These are phyloP conservation scores for Psittacula derbiana DNA, from an alignment of 2,797 vertebrate species.

Conservation along the genomic window DNA sequence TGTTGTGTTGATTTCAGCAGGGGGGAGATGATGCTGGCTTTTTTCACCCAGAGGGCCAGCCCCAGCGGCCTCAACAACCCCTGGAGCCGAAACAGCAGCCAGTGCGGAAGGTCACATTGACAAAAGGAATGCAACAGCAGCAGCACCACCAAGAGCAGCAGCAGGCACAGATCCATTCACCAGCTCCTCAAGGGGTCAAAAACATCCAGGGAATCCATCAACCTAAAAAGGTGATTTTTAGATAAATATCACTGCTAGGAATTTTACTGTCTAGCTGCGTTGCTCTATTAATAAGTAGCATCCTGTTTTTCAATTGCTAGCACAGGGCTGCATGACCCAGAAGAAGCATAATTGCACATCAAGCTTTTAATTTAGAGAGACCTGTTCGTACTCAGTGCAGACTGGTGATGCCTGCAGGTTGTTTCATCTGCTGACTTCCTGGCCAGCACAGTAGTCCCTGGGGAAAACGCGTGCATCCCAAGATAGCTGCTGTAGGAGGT, in stretches of 20 bases:
- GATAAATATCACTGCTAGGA: not conserved
- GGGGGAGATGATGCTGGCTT: constrained; percentile 80
- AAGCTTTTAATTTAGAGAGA: constrained; percentile 13
- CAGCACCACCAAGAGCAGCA: constrained; percentile 74
- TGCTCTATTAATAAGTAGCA: not conserved
- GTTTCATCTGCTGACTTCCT: constrained; percentile 7
- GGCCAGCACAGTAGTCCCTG: not conserved
- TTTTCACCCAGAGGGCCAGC: constrained; percentile 71
- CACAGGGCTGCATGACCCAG: constrained; percentile 36
- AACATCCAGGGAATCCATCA: constrained; percentile 80
- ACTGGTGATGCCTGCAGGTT: not conserved
- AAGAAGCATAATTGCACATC: constrained; percentile 20
- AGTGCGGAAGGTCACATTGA: constrained; percentile 90
- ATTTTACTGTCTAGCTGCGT: constrained; percentile 26
- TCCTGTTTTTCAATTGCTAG: constrained; percentile 75
- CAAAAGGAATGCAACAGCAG: constrained; percentile 78
- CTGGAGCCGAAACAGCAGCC: constrained; percentile 77
- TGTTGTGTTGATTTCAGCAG: constrained; percentile 78
- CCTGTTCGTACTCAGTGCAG: constrained; percentile 11
- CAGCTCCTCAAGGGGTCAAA: constrained; percentile 77
- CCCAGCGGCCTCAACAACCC: constrained; percentile 75
- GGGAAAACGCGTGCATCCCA: not conserved
- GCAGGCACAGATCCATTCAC: constrained; percentile 66
- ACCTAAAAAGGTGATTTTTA: constrained; percentile 75
- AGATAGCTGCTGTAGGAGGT: not conserved